Conservation (phyloP, 2,113 vertebrate species). For the Entelurus aequoreus region DNA sequence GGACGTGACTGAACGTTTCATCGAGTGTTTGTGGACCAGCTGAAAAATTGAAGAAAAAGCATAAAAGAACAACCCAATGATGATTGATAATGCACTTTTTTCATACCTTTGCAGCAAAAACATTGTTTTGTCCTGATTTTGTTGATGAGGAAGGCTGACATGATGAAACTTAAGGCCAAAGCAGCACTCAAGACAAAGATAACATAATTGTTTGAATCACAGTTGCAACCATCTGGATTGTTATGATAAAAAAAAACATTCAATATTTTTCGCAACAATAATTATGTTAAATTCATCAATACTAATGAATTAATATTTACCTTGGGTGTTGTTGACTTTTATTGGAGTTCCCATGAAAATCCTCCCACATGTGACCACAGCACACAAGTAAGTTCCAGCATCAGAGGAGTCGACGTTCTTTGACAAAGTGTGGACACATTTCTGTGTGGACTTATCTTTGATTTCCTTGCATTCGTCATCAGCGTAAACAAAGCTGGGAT, state of each 20-base stretch:
- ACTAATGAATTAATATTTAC: background rate
- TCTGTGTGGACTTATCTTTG: background rate
- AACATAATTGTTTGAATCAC: background rate
- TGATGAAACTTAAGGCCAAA: conserved; percentile 4
- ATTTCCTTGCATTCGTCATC: background rate
- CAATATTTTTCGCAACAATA: too few species aligned
- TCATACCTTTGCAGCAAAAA: background rate
- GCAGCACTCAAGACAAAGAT: background rate
- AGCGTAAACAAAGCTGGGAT: conserved; percentile 7
- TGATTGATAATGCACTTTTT: background rate
- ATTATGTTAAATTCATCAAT: background rate
- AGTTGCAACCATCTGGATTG: background rate
- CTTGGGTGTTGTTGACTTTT: conserved; percentile 8
- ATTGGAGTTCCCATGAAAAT: conserved; percentile 17
- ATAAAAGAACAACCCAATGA: background rate
- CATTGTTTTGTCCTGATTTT: conserved; percentile 13
- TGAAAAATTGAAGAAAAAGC: background rate
- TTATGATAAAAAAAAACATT: background rate
- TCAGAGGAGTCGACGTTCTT: conserved; percentile 20
- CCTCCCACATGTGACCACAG: conserved; percentile 9
- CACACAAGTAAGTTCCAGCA: conserved; percentile 28
- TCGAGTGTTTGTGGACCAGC: background rate
- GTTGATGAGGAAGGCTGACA: conserved; percentile 16
- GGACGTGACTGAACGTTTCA: background rate
- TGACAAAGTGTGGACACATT: conserved; percentile 11